These are phyloP conservation scores for Arnoldichthys spilopterus DNA, from an alignment of 2,797 vertebrate species.

Conservation along the genomic window DNA sequence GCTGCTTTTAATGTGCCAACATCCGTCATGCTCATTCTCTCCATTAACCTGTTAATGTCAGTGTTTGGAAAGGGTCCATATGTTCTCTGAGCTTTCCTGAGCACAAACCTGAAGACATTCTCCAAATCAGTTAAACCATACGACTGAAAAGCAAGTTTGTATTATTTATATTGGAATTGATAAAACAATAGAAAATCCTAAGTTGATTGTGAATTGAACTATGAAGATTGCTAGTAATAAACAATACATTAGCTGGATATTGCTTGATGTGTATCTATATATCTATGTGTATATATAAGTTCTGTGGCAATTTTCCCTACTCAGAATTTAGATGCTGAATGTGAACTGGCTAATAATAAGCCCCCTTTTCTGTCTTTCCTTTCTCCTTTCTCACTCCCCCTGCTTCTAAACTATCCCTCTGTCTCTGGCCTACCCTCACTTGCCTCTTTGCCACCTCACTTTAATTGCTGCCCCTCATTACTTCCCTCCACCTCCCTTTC, in stretches of 20 bases:
- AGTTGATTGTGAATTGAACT: too few relatives aligned
- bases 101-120: neutral
- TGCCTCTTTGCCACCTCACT: slow-evolving; percentile 44
- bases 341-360: neutral
- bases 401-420: neutral
- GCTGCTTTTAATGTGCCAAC: slow-evolving; percentile 26
- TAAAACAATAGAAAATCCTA: too few relatives aligned
- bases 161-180: too few relatives aligned
- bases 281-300: too few relatives aligned
- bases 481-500: slow-evolving; percentile 27
- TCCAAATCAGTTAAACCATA: too few relatives aligned
- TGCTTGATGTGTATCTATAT: too few relatives aligned
- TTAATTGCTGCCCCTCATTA: slow-evolving; percentile 30
- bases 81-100: too few relatives aligned
- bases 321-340: neutral
- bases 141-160: too few relatives aligned
- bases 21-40: slow-evolving; percentile 11
- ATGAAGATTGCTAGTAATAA: too few relatives aligned
- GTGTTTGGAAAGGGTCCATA: neutral
- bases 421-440: slow-evolving; percentile 55
- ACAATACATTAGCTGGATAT: too few relatives aligned
- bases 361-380: neutral
- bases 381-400: neutral
- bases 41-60: neutral
- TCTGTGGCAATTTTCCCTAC: neutral